Conservation (phyloP, 2,113 vertebrate genomes). For the Aramus guarauna region DNA sequence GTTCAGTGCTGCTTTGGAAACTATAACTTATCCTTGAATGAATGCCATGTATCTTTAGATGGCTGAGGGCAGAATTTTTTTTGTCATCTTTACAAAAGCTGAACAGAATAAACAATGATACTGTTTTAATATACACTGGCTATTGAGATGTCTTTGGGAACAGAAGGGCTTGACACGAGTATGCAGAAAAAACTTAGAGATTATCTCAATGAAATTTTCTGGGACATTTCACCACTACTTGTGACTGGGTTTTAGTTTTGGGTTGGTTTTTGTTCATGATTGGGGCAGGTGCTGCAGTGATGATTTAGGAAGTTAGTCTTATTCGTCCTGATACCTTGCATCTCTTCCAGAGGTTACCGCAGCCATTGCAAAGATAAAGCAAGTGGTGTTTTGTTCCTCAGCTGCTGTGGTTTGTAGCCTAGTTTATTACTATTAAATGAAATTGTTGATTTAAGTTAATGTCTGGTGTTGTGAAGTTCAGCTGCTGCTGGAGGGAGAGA, state of each 20-base stretch:
- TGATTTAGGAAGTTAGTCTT: background rate
- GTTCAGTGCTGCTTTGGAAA: background rate
- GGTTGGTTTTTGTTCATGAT: background rate
- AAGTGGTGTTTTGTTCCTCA: background rate
- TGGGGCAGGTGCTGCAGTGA: background rate
- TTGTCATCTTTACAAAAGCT: background rate
- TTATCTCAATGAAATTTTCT: background rate
- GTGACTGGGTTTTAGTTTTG: background rate
- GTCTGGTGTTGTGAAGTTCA: background rate
- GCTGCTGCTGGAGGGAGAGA: background rate
- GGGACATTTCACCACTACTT: background rate
- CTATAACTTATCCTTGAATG: background rate
- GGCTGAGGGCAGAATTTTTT: background rate
- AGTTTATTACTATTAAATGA: background rate
- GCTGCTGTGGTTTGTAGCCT: background rate
- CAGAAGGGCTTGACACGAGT: background rate
- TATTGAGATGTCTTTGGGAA: background rate
- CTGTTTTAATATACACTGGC: background rate
- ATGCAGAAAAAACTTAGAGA: background rate
- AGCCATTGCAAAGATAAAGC: background rate
- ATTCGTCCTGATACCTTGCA: background rate
- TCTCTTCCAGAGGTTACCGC: background rate
- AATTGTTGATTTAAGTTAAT: background rate
- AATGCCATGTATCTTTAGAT: background rate
- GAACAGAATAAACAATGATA: background rate